Evolutionary conservation across 2,888 invertebrate species (phyloP), one percentile per base, ranked within the genome.

Genomic region (Cheilosia scutellata): DNA sequence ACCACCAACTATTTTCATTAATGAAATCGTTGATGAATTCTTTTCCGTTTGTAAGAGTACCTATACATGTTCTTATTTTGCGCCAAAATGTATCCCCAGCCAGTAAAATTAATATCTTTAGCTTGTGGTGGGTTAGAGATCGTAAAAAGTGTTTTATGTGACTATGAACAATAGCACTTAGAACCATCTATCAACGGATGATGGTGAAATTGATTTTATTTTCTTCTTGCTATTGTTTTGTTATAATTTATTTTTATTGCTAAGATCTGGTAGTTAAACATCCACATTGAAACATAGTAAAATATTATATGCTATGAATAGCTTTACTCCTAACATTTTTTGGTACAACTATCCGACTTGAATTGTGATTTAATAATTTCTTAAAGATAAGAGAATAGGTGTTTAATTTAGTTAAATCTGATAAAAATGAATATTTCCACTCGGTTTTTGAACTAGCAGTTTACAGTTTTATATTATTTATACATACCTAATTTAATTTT

Each of bases 131-230:
- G 58, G 16, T 58, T 27, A 71, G 5, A 25, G 47, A n/a, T 71
- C 71, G 40, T 71, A 40, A 71, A 60, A 71, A 60, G 25, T 27
- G 16, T 9, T 49, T 71, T 60, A 71, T 60, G 58, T 49, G 6
- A 13, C 29, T 5, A 29, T 5, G 25, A 58, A 71, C 58, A 71
- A 71, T 40, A 40, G 71, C 37, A 13, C n/a, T 25, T 49, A 58
- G 13, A 44, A 37, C 16, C 25, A 37, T 37, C n/a, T 47, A 47
- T 53, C 42, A 53, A 7, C 11, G 11, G 16, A 53, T 42, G 7
- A 25, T 40, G 37, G 53, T 51, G 40, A 27, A 66, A 66, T 53
- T 66, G 66, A 66, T 68, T 68, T 42, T 29, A 5, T 51, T 53
- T 66, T 40, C 6, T 42, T 13, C 11, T 7, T 20, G 5, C n/a